Percentiles rank a stretch among this genome's conserved stretches.
Conservation (phyloP, 2,797 vertebrate species). For the Dermochelys coriacea region DNA sequence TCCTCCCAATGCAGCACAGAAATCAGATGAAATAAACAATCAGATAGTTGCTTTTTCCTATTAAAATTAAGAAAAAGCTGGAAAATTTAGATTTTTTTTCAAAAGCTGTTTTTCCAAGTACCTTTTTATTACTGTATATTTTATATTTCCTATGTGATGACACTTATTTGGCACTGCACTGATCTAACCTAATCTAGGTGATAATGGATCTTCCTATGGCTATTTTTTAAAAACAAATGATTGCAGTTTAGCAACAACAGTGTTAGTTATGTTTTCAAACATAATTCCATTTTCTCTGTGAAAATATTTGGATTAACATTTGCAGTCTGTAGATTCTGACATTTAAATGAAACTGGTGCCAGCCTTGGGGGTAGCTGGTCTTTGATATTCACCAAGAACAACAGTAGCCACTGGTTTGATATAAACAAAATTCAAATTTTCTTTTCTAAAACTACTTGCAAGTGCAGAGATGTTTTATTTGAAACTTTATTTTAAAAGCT, state of each 20-base stretch:
- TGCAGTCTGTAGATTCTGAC: not conserved
- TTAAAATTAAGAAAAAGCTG: not conserved
- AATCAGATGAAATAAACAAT: not conserved
- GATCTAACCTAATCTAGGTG: conserved; percentile 67
- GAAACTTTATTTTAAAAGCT: not conserved
- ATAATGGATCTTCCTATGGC: conserved; percentile 57
- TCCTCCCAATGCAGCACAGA: not conserved
- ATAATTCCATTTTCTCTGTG: not conserved
- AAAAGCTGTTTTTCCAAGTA: not conserved
- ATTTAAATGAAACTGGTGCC: not conserved
- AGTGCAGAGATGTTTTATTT: not conserved
- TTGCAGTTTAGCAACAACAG: conserved; percentile 41
- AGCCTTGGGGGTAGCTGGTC: not conserved
- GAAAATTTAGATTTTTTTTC: not conserved
- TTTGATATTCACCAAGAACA: not conserved
- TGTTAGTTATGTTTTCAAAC: conserved; percentile 13
- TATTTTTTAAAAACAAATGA: conserved; percentile 64
- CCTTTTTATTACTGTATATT: conserved; percentile 27
- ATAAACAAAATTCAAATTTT: not conserved
- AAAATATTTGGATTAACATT: not conserved
- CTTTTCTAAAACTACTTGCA: not conserved
- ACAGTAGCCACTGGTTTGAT: not conserved
- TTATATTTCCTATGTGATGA: conserved; percentile 50
- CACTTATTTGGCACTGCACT: conserved; percentile 57
- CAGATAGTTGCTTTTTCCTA: not conserved